These are phyloP conservation scores for Sympetrum striolatum DNA, from an alignment of 2,888 invertebrate genomes.

Conservation along the genomic window DNA sequence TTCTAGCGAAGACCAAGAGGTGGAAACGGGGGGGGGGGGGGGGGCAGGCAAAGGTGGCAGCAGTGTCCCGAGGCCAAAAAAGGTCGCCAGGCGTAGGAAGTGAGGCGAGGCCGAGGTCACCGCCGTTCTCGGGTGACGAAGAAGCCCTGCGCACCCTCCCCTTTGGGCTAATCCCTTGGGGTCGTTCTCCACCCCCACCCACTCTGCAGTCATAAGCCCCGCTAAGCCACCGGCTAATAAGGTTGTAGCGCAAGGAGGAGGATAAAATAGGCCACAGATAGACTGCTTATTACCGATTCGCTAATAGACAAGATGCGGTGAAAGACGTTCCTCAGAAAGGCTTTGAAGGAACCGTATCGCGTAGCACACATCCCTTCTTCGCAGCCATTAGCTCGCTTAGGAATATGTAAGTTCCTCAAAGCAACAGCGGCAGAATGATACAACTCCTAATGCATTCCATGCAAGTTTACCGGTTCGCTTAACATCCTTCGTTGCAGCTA, in stretches of 20 bases:
- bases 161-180: background rate
- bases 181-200: background rate
- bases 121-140: background rate
- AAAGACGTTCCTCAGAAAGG: background rate
- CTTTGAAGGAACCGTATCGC: too few relatives aligned
- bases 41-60: background rate
- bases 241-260: background rate
- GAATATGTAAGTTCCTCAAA: too few relatives aligned
- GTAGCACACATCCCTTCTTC: too few relatives aligned
- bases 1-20: background rate
- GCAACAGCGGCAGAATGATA: too few relatives aligned
- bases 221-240: constrained; percentile 19
- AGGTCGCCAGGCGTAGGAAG: background rate
- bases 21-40: background rate
- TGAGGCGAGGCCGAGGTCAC: background rate
- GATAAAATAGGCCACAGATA: background rate
- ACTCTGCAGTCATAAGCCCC: background rate
- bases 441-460: too few relatives aligned
- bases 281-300: background rate
- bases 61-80: background rate
- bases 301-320: too few relatives aligned
- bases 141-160: background rate
- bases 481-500: too few relatives aligned
- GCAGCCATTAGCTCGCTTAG: too few relatives aligned
- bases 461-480: too few relatives aligned